A percentile compares a stretch with the other conserved stretches of the same genome.
Conservation (phyloP, 2,113 vertebrate genomes). For the Alouatta palliata region DNA sequence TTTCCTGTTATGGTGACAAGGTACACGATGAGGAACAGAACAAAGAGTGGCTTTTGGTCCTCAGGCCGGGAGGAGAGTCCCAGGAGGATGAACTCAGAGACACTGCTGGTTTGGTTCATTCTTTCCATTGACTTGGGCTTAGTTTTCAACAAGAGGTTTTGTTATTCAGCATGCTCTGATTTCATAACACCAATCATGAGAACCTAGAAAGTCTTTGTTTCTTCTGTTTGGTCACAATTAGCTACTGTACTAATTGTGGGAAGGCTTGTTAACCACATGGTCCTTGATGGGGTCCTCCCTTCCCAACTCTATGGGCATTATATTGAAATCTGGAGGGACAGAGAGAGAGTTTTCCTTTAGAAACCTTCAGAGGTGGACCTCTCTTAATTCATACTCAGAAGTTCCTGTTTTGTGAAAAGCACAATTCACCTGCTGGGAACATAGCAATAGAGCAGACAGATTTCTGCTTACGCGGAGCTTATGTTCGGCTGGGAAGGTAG, state of each 20-base stretch:
- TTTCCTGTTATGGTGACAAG: slow-evolving; percentile 53
- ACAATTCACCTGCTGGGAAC: background rate
- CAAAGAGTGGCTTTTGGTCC: slow-evolving; percentile 54
- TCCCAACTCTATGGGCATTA: background rate
- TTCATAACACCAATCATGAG: background rate
- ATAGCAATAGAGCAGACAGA: background rate
- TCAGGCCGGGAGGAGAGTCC: slow-evolving; percentile 51
- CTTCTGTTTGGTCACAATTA: background rate
- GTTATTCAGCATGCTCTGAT: background rate
- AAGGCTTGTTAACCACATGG: background rate
- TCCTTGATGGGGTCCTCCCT: background rate
- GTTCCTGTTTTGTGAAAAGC: background rate
- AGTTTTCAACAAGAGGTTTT: background rate
- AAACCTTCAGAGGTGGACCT: background rate
- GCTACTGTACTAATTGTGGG: background rate
- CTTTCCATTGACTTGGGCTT: background rate
- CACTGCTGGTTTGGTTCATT: slow-evolving; percentile 16
- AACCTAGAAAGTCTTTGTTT: background rate
- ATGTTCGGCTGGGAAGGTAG: background rate
- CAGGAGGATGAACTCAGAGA: slow-evolving; percentile 71
- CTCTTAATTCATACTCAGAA: background rate
- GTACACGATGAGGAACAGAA: slow-evolving; percentile 47
- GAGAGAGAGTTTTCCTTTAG: background rate
- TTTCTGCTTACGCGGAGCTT: background rate
- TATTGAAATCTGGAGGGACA: background rate